A percentile compares a stretch with the other conserved stretches of the same genome.
These are phyloP conservation scores for Acleris emargana DNA, from an alignment of 2,888 invertebrate species.

Conservation along the genomic window DNA sequence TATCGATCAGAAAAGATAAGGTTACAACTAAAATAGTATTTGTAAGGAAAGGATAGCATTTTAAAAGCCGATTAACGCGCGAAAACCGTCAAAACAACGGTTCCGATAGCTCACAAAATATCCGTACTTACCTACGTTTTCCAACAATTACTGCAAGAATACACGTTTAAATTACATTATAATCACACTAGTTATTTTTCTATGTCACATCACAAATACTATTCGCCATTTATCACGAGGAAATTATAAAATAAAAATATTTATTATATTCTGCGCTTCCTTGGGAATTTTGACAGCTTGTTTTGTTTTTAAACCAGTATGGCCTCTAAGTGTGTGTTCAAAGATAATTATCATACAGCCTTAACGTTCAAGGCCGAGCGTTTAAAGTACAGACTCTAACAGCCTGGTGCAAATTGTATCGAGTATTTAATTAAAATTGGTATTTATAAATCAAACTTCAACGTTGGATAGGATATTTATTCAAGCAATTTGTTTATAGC, in stretches of 20 bases:
- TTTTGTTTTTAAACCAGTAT: constrained; percentile 21
- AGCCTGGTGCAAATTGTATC: too few relatives aligned
- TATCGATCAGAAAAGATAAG: constrained; percentile 15
- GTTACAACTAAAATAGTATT: constrained; percentile 28
- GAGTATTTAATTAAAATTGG: too few relatives aligned
- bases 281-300: constrained; percentile 31
- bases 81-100: constrained; percentile 47
- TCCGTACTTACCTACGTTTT: constrained; percentile 25
- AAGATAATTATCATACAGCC: constrained; percentile 10
- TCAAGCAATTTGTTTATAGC: too few relatives aligned
- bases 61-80: constrained; percentile 52
- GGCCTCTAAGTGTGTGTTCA: neutral
- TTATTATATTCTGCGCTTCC: constrained; percentile 27
- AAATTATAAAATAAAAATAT: constrained; percentile 32
- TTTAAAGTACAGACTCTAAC: constrained; percentile 1
- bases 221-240: constrained; percentile 6
- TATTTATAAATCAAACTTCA: too few relatives aligned
- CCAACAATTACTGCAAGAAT: constrained; percentile 8
- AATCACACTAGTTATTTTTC: constrained; percentile 2
- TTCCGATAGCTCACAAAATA: constrained; percentile 8
- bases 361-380: neutral
- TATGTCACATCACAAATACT: constrained; percentile 4
- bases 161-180: constrained; percentile 16
- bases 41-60: constrained; percentile 47
- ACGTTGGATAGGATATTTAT: too few relatives aligned